Evolutionary conservation across 2,888 invertebrate species (phyloP).

Genomic region (Lapara coniferarum): DNA sequence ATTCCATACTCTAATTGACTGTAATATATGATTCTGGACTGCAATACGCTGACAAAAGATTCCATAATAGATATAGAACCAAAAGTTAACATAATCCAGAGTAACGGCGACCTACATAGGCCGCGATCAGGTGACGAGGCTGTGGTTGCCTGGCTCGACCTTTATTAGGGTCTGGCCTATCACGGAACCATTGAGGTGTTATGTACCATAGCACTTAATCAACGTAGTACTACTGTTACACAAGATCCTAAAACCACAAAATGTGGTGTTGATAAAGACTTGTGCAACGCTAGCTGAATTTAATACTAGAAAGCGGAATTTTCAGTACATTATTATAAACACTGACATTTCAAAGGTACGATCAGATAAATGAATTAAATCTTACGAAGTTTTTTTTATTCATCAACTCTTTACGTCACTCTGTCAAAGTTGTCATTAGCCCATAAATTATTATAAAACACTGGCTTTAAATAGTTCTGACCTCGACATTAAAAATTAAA

Average conservation of each 20-base stretch:
- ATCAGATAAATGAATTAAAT: background rate
- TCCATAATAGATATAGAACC: background rate
- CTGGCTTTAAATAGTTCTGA: too few species aligned
- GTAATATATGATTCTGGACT: background rate
- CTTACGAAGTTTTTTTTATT: background rate
- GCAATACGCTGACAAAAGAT: background rate
- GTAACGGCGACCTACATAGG: constrained; percentile 54
- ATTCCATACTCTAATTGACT: too few species aligned
- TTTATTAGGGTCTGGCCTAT: constrained; percentile 65
- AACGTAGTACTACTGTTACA: constrained; percentile 42
- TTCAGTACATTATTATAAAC: background rate
- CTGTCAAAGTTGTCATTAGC: too few species aligned
- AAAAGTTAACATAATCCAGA: constrained; percentile 24
- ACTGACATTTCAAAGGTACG: background rate
- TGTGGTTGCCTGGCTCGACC: constrained; percentile 59
- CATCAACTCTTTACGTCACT: background rate
- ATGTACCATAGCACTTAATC: constrained; percentile 27
- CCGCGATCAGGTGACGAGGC: constrained; percentile 69
- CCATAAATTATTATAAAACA: too few species aligned
- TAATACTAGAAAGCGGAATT: constrained; percentile 8
- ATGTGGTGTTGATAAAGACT: constrained; percentile 7
- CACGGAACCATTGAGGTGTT: constrained; percentile 48
- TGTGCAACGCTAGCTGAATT: constrained; percentile 13
- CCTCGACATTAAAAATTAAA: too few species aligned
- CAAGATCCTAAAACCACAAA: constrained; percentile 23